Evolutionary conservation across 2,113 vertebrate genomes (phyloP).

Genomic region (Platysteira castanea): DNA sequence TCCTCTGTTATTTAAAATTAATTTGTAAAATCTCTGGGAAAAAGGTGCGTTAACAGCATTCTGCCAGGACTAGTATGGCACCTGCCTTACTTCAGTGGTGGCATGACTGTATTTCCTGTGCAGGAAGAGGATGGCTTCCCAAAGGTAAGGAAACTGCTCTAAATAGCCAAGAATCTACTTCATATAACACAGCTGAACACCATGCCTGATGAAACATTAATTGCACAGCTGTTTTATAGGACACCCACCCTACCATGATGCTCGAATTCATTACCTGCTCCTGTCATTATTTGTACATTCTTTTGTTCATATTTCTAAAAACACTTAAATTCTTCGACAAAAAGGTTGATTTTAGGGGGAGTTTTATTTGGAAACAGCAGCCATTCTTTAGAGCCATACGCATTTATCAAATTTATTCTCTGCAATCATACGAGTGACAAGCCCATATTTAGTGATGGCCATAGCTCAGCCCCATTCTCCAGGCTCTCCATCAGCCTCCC

Average conservation of each 20-base stretch:
- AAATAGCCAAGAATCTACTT: not conserved
- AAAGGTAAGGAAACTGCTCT: conserved; percentile 1
- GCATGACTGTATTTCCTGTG: not conserved
- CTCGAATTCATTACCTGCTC: not conserved
- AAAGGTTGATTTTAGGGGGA: not conserved
- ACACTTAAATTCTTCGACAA: not conserved
- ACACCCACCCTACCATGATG: not conserved
- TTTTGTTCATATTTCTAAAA: not conserved
- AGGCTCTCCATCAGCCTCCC: not conserved
- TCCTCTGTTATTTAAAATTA: not conserved
- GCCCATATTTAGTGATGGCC: not conserved
- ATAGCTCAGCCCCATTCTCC: not conserved
- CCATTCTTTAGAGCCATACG: not conserved
- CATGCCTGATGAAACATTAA: not conserved
- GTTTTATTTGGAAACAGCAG: not conserved
- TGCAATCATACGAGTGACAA: not conserved
- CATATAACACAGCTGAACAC: not conserved
- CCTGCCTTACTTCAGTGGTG: conserved; percentile 1
- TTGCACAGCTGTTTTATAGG: not conserved
- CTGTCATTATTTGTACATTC: not conserved
- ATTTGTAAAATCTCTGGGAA: conserved; percentile 16
- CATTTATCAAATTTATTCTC: not conserved
- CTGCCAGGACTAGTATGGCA: not conserved
- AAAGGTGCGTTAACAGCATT: not conserved
- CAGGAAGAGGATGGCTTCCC: conserved; percentile 32